A percentile compares a stretch with the other conserved stretches of the same genome.
These are phyloP conservation scores for Parnassius orleans DNA, from an alignment of 2,888 invertebrate genomes.

Conservation along the genomic window DNA sequence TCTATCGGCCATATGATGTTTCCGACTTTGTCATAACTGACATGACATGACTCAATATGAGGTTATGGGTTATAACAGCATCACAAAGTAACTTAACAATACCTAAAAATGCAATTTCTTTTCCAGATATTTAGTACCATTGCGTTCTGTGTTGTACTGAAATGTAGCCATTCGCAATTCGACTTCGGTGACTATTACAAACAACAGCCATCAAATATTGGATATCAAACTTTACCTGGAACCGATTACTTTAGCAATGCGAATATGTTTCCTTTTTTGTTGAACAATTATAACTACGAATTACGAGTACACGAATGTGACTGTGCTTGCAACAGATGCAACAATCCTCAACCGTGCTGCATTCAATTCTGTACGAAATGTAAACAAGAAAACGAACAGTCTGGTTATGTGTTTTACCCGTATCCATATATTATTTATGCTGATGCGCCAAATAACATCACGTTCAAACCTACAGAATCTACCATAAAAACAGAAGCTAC, in stretches of 20 bases:
- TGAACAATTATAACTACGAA: constrained; percentile 11
- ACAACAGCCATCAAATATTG: constrained; percentile 7
- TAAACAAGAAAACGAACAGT: constrained; percentile 25
- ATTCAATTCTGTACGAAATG: constrained; percentile 37
- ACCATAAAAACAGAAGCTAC: constrained; percentile 3
- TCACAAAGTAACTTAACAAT: too few species aligned
- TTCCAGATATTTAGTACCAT: constrained; percentile 14
- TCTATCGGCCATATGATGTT: too few species aligned
- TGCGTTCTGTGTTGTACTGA: constrained; percentile 3
- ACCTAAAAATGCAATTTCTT: neutral
- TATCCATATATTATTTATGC: constrained; percentile 45
- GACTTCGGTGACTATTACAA: constrained; percentile 13
- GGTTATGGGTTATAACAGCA: too few species aligned
- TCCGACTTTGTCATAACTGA: too few species aligned
- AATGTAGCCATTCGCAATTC: constrained; percentile 11
- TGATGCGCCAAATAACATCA: constrained; percentile 6
- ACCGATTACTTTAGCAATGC: constrained; percentile 10
- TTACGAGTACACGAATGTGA: constrained; percentile 4
- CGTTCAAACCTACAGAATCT: constrained; percentile 7
- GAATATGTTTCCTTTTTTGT: neutral
- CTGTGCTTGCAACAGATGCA: constrained; percentile 44
- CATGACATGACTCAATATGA: too few species aligned
- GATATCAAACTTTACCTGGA: constrained; percentile 7
- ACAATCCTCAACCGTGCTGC: constrained; percentile 42
- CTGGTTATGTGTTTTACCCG: constrained; percentile 41